These are phyloP conservation scores for Octomys mimax DNA, from an alignment of 2,797 vertebrate genomes.

Conservation along the genomic window DNA sequence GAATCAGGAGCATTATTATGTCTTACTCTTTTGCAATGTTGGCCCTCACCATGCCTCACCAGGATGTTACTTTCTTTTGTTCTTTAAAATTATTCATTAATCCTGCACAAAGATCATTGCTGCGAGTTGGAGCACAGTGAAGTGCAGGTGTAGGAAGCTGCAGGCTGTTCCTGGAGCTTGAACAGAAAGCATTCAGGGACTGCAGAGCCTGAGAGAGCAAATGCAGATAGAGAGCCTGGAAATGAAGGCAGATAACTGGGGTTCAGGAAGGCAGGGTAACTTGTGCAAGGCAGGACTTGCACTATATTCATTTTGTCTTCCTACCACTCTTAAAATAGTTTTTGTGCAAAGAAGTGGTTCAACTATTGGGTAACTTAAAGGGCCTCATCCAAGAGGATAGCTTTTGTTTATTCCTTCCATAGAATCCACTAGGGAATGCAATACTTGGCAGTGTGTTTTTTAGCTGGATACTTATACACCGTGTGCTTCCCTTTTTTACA, in stretches of 20 bases:
- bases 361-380: slow-evolving; percentile 32
- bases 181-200: not conserved
- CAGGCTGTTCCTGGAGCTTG: not conserved
- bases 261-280: not conserved
- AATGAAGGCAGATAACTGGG: not conserved
- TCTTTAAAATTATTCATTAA: not conserved
- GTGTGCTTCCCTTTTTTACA: not conserved
- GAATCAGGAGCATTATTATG: not conserved
- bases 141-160: not conserved
- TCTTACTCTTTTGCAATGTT: not conserved
- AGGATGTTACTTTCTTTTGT: not conserved
- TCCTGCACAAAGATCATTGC: not conserved
- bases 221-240: not conserved
- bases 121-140: not conserved
- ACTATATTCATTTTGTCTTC: slow-evolving; percentile 8
- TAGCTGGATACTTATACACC: not conserved
- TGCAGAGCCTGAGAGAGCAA: not conserved
- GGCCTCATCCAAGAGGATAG: not conserved
- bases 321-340: not conserved
- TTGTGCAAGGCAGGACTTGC: not conserved
- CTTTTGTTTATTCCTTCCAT: not conserved
- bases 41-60: not conserved
- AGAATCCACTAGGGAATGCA: not conserved
- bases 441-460: not conserved
- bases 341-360: slow-evolving; percentile 3